phyloP scores from a whole-genome alignment of 2,113 vertebrate species.

The Cynopterus brachyotis region DNA sequence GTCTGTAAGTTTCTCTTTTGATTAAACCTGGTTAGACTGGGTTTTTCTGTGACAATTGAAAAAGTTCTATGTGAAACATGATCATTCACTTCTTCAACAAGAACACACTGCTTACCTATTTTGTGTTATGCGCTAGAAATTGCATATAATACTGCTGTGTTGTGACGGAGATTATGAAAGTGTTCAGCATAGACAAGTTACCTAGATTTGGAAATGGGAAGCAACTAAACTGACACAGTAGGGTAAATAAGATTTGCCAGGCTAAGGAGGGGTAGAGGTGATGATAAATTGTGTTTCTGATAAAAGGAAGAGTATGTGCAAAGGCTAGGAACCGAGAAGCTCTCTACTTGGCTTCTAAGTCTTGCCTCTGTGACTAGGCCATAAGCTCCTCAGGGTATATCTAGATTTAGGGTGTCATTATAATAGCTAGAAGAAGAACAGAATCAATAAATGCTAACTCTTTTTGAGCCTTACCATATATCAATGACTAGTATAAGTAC shows the following conservation, averaged over 20 bases:
- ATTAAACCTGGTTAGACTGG: neutral
- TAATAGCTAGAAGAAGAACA: neutral
- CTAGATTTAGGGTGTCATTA: neutral
- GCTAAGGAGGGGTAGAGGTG: neutral
- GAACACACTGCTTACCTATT: neutral
- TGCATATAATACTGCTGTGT: neutral
- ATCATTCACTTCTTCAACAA: neutral
- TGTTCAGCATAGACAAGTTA: neutral
- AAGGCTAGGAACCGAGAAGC: neutral
- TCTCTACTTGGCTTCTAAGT: neutral
- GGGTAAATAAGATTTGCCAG: neutral
- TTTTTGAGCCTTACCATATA: neutral
- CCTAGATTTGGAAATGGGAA: neutral
- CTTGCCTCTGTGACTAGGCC: neutral
- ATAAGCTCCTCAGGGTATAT: neutral
- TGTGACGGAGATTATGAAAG: neutral
- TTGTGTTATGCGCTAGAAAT: neutral
- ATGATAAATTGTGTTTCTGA: neutral
- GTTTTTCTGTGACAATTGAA: neutral
- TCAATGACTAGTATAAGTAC: neutral
- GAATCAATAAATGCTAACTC: neutral
- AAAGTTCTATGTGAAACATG: neutral
- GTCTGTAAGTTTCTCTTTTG: neutral
- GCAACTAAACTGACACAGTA: neutral
- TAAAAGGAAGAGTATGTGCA: neutral